Conservation (phyloP, 2,888 invertebrate species). For the Apodemia duryi region DNA sequence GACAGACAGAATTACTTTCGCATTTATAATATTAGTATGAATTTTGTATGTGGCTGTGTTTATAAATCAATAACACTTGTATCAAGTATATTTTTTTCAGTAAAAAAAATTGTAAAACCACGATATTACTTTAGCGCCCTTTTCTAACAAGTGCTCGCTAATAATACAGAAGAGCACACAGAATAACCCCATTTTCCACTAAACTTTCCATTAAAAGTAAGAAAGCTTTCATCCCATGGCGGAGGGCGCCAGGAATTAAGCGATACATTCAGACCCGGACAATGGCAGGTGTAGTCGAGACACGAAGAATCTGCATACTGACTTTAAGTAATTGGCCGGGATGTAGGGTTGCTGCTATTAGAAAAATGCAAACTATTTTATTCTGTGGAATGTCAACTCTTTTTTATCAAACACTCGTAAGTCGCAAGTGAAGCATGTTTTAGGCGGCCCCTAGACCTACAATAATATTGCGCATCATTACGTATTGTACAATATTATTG, state of each 20-base stretch:
- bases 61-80: too few species aligned
- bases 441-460: too few species aligned
- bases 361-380: neutral
- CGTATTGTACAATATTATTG: too few species aligned
- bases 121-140: neutral
- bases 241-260: constrained; percentile 55
- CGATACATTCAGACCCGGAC: constrained; percentile 52
- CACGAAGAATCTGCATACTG: constrained; percentile 52
- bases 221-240: constrained; percentile 18
- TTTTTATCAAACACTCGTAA: too few species aligned
- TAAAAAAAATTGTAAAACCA: too few species aligned
- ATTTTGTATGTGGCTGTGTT: too few species aligned
- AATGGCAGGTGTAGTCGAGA: constrained; percentile 63
- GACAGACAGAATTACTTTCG: too few species aligned
- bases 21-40: too few species aligned
- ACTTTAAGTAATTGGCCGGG: constrained; percentile 74
- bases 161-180: neutral
- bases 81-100: too few species aligned
- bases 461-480: too few species aligned
- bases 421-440: too few species aligned
- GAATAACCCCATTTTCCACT: constrained; percentile 36
- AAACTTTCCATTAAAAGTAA: constrained; percentile 24
- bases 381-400: too few species aligned
- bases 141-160: neutral
- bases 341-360: constrained; percentile 45